Conservation (phyloP, 2,888 invertebrate species). For the Himalopsyche kuldschensis region DNA sequence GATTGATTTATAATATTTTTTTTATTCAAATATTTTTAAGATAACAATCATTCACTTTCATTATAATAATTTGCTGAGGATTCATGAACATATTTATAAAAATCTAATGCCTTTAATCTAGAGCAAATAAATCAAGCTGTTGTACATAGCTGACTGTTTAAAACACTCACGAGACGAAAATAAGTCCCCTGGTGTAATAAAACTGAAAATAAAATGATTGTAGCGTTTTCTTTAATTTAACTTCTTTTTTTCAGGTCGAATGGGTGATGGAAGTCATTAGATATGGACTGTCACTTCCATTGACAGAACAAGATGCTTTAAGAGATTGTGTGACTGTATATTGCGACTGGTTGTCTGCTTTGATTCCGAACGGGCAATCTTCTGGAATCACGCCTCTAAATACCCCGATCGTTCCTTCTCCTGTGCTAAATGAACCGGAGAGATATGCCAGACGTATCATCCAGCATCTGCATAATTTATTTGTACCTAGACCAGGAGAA, state of each 20-base stretch:
- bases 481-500: constrained; percentile 90
- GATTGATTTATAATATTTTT: no score
- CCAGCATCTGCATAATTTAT: constrained; percentile 90
- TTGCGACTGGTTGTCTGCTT: constrained; percentile 93
- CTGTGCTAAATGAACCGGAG: constrained; percentile 86
- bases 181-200: no score
- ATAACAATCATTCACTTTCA: no score
- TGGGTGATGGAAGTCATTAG: constrained; percentile 89
- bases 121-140: no score
- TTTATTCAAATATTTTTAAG: no score
- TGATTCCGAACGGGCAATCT: constrained; percentile 84
- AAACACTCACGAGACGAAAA: no score
- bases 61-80: no score
- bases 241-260: constrained; percentile 67
- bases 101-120: no score
- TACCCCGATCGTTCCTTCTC: constrained; percentile 85
- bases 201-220: background rate
- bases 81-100: no score
- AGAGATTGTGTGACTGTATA: constrained; percentile 96
- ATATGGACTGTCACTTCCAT: constrained; percentile 86
- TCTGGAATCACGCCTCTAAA: constrained; percentile 79
- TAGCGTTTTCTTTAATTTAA: constrained; percentile 5
- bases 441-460: constrained; percentile 89
- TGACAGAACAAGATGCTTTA: constrained; percentile 90
- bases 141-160: no score